A percentile compares a stretch with the other conserved stretches of the same genome.
Conservation (phyloP, 2,113 vertebrate genomes). For the Dissostichus mawsoni region DNA sequence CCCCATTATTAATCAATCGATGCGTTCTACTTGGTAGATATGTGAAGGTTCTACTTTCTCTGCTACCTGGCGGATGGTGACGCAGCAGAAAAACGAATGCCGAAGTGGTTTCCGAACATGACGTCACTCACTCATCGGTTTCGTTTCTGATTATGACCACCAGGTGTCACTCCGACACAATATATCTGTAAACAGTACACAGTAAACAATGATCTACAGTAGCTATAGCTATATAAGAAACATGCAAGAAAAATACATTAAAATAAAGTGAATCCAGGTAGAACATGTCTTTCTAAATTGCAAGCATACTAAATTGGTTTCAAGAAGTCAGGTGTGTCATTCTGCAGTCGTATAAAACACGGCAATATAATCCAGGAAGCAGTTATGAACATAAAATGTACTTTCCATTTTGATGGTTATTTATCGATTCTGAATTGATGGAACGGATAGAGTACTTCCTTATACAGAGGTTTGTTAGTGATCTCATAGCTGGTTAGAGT, state of each 20-base stretch:
- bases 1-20: too few relatives aligned
- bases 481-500: not conserved
- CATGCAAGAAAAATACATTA: not conserved
- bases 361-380: not conserved
- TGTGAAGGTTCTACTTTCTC: not conserved
- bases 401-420: not conserved
- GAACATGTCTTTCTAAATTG: not conserved
- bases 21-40: too few relatives aligned
- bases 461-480: not conserved
- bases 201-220: not conserved
- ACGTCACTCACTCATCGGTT: not conserved
- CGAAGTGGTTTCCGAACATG: slow-evolving; percentile 14
- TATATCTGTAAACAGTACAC: too few relatives aligned
- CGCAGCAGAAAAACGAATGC: slow-evolving; percentile 12
- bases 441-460: not conserved
- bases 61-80: not conserved
- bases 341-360: not conserved
- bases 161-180: slow-evolving; percentile 50
- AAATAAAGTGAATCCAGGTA: not conserved
- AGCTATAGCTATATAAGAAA: not conserved
- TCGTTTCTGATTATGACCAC: slow-evolving; percentile 8
- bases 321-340: not conserved
- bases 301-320: not conserved
- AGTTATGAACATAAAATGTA: not conserved
- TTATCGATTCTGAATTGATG: not conserved